Conservation (phyloP, 2,888 invertebrate genomes). For the Andricus quercusramuli region DNA sequence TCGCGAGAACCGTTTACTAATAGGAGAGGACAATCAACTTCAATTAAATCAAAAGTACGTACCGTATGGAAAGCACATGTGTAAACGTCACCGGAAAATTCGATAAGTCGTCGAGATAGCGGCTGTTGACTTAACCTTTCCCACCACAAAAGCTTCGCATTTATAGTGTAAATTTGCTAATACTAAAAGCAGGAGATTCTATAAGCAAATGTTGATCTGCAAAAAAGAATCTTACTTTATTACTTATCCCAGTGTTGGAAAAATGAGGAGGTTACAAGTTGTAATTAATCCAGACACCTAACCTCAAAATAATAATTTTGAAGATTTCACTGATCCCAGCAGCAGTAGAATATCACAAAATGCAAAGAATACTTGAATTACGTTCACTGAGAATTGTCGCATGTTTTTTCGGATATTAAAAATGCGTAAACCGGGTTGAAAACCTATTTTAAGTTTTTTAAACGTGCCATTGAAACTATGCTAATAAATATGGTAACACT, state of each 20-base stretch:
- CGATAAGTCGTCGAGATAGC: constrained; percentile 9
- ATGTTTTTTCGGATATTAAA: not conserved
- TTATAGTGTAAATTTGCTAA: not conserved
- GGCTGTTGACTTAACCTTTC: constrained; percentile 15
- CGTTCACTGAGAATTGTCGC: constrained; percentile 21
- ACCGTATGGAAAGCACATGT: constrained; percentile 1
- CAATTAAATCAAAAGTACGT: no score
- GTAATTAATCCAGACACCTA: constrained; percentile 5
- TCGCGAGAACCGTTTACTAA: not conserved
- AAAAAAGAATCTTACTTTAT: not conserved
- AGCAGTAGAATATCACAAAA: not conserved
- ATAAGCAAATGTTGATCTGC: not conserved
- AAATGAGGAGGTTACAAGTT: constrained; percentile 12
- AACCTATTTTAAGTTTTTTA: constrained; percentile 2
- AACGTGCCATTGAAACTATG: constrained; percentile 1
- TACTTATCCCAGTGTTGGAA: not conserved
- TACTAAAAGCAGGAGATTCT: not conserved
- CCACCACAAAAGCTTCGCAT: not conserved
- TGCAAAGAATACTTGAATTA: not conserved
- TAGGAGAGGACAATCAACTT: not conserved
- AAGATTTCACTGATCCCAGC: not conserved
- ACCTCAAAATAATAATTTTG: constrained; percentile 1
- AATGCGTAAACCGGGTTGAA: not conserved
- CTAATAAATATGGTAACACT: not conserved
- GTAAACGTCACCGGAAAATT: constrained; percentile 36